Conservation (phyloP, 2,888 invertebrate genomes). For the Anorthoa munda region DNA sequence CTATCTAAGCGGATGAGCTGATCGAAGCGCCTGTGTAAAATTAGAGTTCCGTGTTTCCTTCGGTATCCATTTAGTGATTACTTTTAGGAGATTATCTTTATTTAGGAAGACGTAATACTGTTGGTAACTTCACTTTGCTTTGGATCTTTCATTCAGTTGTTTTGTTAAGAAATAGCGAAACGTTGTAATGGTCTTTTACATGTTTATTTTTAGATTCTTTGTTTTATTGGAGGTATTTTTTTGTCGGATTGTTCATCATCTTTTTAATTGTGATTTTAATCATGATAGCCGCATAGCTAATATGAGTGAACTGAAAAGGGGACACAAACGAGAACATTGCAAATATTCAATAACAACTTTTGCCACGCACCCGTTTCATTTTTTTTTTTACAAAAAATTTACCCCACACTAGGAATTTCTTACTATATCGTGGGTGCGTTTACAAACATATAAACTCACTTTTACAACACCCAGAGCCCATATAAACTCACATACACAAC, state of each 20-base stretch:
- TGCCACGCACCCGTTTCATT: no score
- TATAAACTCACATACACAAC: no score
- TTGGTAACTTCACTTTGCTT: constrained; percentile 37
- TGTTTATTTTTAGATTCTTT: constrained; percentile 5
- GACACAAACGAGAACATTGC: no score
- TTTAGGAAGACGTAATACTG: constrained; percentile 48
- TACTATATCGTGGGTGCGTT: no score
- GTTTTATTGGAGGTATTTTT: not conserved
- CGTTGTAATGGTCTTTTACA: constrained; percentile 10
- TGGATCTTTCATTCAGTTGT: constrained; percentile 33
- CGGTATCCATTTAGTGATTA: constrained; percentile 58
- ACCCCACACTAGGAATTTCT: no score
- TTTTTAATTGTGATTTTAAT: no score
- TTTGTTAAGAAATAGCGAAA: constrained; percentile 34
- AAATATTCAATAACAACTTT: no score
- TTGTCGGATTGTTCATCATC: not conserved
- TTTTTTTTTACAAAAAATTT: no score
- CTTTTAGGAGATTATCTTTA: constrained; percentile 57
- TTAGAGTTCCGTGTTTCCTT: constrained; percentile 58
- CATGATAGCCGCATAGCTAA: no score
- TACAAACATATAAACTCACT: no score
- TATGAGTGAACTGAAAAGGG: no score
- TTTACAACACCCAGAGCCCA: no score
- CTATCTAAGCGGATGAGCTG: constrained; percentile 62
- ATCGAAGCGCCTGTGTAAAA: constrained; percentile 59